A percentile compares a stretch with the other conserved stretches of the same genome.
These are phyloP conservation scores for Pteruthius melanotis DNA, from an alignment of 2,113 vertebrate genomes.

Conservation along the genomic window DNA sequence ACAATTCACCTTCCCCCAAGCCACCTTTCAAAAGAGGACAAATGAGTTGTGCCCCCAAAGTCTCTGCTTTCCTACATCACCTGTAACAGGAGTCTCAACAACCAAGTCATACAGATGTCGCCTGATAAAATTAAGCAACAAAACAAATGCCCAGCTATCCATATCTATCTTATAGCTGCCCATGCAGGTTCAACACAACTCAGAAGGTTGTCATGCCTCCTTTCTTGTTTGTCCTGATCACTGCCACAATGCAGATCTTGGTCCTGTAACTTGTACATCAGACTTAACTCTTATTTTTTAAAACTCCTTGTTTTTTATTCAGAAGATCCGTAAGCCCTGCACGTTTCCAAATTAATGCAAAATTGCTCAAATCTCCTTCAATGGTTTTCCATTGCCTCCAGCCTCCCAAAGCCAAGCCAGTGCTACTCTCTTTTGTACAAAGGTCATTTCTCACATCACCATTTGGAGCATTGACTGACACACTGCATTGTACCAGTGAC, in stretches of 20 bases:
- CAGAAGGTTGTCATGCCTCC: neutral
- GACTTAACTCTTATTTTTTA: neutral
- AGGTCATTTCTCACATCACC: neutral
- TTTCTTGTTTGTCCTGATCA: neutral
- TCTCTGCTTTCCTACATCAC: neutral
- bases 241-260: neutral
- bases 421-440: neutral
- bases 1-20: neutral
- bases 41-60: neutral
- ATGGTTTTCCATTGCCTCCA: neutral
- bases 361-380: neutral
- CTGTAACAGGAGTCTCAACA: neutral
- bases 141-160: neutral
- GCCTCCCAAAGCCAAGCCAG: neutral
- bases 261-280: neutral
- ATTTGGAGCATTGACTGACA: neutral
- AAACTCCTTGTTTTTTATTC: neutral
- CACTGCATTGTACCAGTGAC: neutral
- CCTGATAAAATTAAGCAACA: neutral
- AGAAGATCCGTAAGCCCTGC: neutral
- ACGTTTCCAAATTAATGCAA: neutral
- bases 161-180: neutral
- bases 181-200: neutral
- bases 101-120: neutral
- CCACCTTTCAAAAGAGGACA: neutral